These are phyloP conservation scores for Micromussa lordhowensis DNA, from an alignment of 92 coral and sea anemone species.

Conservation along the genomic window DNA sequence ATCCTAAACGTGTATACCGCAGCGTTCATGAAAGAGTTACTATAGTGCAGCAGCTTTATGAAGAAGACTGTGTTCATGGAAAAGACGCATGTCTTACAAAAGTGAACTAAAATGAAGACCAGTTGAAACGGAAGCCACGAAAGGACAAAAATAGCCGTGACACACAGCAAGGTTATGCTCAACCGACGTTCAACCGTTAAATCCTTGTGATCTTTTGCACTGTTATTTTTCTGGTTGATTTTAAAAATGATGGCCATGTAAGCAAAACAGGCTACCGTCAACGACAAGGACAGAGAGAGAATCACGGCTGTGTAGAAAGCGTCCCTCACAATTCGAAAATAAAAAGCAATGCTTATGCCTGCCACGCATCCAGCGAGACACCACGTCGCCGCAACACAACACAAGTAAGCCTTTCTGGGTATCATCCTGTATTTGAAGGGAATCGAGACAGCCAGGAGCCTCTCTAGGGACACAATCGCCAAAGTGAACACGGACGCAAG, in stretches of 20 bases:
- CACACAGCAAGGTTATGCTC: conserved; percentile 52
- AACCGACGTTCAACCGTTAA: conserved; percentile 54
- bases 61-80: conserved; percentile 22
- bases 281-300: conserved; percentile 31
- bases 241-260: conserved; percentile 38
- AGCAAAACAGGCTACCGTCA: conserved; percentile 49
- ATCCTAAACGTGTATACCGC: conserved; percentile 65
- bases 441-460: conserved; percentile 70
- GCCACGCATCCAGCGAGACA: conserved; percentile 50
- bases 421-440: conserved; percentile 65
- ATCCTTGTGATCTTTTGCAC: conserved; percentile 31
- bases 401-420: conserved; percentile 40
- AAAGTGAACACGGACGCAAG: conserved; percentile 71
- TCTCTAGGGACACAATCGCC: conserved; percentile 63
- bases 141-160: conserved; percentile 61
- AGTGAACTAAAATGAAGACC: conserved; percentile 63
- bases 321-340: conserved; percentile 10
- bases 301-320: conserved; percentile 32
- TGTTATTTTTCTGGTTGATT: conserved; percentile 43
- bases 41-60: conserved; percentile 70
- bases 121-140: conserved; percentile 76
- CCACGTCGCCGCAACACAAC: conserved; percentile 61
- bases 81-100: conserved; percentile 49
- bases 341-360: conserved; percentile 34
- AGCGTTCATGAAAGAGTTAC: conserved; percentile 74